Evolutionary conservation across 2,113 vertebrate genomes (phyloP).

Genomic region (Crotalus horridus): DNA sequence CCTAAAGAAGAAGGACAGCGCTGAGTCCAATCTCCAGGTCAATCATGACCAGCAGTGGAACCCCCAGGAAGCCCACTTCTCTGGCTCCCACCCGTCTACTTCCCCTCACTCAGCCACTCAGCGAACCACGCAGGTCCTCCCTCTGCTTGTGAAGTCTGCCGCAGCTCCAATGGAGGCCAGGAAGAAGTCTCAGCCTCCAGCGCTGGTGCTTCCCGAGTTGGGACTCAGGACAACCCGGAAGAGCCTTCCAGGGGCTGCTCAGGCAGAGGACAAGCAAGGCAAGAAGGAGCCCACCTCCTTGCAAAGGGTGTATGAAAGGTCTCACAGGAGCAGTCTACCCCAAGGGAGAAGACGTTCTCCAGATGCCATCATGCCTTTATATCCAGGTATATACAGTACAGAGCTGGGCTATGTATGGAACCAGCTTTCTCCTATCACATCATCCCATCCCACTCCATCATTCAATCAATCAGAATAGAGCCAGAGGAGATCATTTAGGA

Average conservation of each 20-base stretch:
- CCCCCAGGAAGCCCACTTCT: not conserved
- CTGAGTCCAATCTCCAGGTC: not conserved
- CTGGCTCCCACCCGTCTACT: not conserved
- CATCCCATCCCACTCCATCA: not conserved
- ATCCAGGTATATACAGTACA: not conserved
- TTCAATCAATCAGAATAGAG: too few species aligned
- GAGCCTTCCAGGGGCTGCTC: accelerated
- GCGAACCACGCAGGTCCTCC: not conserved
- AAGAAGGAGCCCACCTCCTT: not conserved
- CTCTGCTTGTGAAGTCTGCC: not conserved
- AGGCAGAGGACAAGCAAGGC: accelerated
- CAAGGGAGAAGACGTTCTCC: not conserved
- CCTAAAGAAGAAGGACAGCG: not conserved
- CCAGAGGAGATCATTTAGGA: too few species aligned
- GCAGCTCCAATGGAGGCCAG: accelerated
- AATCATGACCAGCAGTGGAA: not conserved
- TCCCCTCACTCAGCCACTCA: not conserved
- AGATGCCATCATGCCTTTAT: accelerated
- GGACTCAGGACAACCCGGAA: not conserved
- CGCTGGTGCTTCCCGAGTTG: not conserved
- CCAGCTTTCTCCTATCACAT: not conserved
- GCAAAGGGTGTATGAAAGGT: not conserved
- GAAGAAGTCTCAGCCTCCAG: not conserved
- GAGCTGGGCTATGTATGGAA: not conserved
- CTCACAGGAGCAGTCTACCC: not conserved